Conservation (phyloP, 2,888 invertebrate species). For the Carcina quercana region DNA sequence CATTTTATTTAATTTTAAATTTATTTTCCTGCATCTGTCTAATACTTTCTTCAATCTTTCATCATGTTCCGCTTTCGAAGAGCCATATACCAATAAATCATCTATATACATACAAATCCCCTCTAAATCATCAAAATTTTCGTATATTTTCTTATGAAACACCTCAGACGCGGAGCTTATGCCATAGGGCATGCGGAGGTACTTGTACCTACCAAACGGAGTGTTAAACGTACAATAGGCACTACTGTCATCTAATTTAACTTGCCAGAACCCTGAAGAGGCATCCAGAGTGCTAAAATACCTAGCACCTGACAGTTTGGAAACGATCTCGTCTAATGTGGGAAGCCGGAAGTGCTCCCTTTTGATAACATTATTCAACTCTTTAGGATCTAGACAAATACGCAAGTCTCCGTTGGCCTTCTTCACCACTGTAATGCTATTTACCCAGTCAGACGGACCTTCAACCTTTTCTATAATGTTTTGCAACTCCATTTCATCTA, state of each 20-base stretch:
- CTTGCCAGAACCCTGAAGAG: constrained; percentile 8
- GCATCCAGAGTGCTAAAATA: constrained; percentile 12
- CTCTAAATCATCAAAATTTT: too few relatives aligned
- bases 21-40: constrained; percentile 7
- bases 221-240: constrained; percentile 10
- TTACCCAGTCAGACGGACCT: constrained; percentile 15
- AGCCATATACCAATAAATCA: constrained; percentile 6
- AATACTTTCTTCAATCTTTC: constrained; percentile 19
- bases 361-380: too few relatives aligned
- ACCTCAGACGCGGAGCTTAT: too few relatives aligned
- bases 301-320: constrained; percentile 9
- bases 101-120: too few relatives aligned
- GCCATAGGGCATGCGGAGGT: too few relatives aligned
- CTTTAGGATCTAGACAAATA: too few relatives aligned
- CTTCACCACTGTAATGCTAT: constrained; percentile 10
- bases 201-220: constrained; percentile 7
- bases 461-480: constrained; percentile 13
- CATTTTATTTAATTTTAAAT: constrained; percentile 29
- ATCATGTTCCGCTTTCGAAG: constrained; percentile 7
- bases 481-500: constrained; percentile 2
- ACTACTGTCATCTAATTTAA: constrained; percentile 4
- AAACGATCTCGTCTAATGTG: too few relatives aligned
- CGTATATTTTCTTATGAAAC: constrained; percentile 19
- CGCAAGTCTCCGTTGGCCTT: constrained; percentile 9
- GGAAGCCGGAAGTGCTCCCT: too few relatives aligned